Base-by-base conservation (phyloP, 1,140 invertebrate species). In the Anastrepha ludens region DNA sequence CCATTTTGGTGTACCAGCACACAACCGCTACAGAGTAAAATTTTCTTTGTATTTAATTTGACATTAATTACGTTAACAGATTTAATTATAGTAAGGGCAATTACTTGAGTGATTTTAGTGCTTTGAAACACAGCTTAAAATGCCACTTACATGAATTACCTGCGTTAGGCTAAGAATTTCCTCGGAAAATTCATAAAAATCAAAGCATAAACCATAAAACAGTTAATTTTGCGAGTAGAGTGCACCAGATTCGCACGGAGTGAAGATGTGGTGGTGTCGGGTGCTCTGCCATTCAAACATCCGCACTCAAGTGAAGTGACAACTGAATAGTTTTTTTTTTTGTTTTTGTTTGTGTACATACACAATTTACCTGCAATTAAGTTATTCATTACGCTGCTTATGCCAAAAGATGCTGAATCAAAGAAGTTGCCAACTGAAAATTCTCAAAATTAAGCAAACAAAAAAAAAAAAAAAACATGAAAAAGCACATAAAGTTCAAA, bases 131-230 rank as follows among this genome's bases (percentile, higher is more conserved):
- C 64, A 39, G 39, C 64, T 67, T 67, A 39, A 67, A 67, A 67
- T n/a, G 20, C 8, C 64, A 67, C 20, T 67, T 67, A 67, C 29
- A 39, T 67, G 11, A 41, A 67, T 67, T 67, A 67, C 29, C 8
- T 39, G 39, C 39, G 64, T 7, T 62, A 17, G 20, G 3, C 3
- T 67, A 41, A 67, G 64, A 67, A 67, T 29, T 39, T 11, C 7
- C 7, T 11, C 39, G 13, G 9, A 41, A 67, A 67, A 39, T 39
- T 1, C 50, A 11, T 55, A 55, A 67, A 67, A 67, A 39, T 67
- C 39, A 39, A 67, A 67, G 11, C 64, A 39, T 39, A 67, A 67
- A 20, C 64, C 9, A 67, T 67, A 67, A 67, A 67, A 67, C 64
- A 67, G 20, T 67, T 67, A 41, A 67, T 67, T 67, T 67, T 67